phyloP scores from a whole-genome alignment of 2,888 invertebrate species.

The Alentia gelatinosa region DNA sequence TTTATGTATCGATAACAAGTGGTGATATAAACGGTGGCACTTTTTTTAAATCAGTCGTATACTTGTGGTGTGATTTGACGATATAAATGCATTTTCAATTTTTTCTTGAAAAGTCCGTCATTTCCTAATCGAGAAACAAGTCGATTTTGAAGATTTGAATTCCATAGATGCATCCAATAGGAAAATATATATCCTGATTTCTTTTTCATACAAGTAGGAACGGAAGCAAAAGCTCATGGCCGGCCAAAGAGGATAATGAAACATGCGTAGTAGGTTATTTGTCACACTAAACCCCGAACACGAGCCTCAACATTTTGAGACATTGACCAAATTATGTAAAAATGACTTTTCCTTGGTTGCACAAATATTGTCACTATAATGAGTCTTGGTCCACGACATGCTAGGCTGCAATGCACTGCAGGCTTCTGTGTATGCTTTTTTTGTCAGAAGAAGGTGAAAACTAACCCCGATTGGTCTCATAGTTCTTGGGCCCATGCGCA shows the following conservation, averaged over 20 bases:
- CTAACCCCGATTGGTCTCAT: background rate
- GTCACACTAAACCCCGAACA: background rate
- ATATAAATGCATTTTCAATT: too few relatives aligned
- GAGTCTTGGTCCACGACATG: constrained; percentile 30
- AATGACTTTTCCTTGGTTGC: background rate
- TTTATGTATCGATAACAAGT: too few relatives aligned
- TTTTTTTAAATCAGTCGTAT: too few relatives aligned
- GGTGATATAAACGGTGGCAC: too few relatives aligned
- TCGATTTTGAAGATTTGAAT: too few relatives aligned
- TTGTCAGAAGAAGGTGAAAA: background rate
- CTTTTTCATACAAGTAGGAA: too few relatives aligned
- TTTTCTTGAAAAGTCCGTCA: too few relatives aligned
- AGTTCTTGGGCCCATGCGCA: background rate
- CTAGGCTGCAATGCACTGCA: background rate
- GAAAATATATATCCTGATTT: constrained; percentile 1
- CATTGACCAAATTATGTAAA: background rate
- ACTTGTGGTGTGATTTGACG: too few relatives aligned
- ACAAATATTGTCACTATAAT: background rate
- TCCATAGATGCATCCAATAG: constrained; percentile 1
- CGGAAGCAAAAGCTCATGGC: too few relatives aligned
- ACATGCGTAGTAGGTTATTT: too few relatives aligned
- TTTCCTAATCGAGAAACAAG: too few relatives aligned
- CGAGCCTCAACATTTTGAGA: background rate
- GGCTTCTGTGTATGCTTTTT: background rate
- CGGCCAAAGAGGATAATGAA: too few relatives aligned